Conservation (phyloP, 53 echinoderm and acorn worm genomes). For the Glandiceps talaboti region DNA sequence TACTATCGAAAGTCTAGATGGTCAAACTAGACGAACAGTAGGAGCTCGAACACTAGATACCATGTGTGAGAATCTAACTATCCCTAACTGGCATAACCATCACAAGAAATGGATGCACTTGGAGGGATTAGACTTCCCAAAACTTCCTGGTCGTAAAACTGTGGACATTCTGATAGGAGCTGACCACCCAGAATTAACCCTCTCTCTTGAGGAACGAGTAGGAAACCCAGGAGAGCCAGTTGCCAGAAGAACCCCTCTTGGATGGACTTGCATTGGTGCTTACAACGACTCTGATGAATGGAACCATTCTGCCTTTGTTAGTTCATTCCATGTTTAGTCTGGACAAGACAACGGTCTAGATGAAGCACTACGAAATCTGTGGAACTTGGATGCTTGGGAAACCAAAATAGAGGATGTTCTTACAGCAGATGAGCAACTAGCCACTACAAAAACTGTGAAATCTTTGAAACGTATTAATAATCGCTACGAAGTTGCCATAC, state of each 20-base stretch:
- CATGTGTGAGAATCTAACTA: no score
- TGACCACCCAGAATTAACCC: slow-evolving; percentile 1
- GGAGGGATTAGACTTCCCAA: slow-evolving; percentile 11
- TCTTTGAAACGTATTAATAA: slow-evolving; percentile 7
- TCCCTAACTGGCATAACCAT: slow-evolving; percentile 5
- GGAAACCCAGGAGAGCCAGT: slow-evolving; percentile 10
- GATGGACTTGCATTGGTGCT: slow-evolving; percentile 27
- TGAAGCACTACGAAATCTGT: no score
- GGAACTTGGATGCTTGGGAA: slow-evolving; percentile 13
- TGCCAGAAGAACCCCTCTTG: slow-evolving; percentile 12
- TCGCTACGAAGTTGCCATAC: slow-evolving; percentile 2
- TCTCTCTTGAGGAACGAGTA: slow-evolving; percentile 8
- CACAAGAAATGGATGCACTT: slow-evolving; percentile 17
- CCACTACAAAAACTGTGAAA: slow-evolving; percentile 10
- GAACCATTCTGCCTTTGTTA: no score
- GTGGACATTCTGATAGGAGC: slow-evolving; percentile 6
- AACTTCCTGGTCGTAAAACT: not conserved
- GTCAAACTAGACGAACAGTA: no score
- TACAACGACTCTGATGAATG: no score
- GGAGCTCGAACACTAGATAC: no score
- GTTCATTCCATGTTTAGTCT: no score
- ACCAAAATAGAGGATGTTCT: slow-evolving; percentile 6
- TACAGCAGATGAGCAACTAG: not conserved
- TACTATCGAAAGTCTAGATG: no score
- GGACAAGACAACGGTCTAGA: no score